Conservation (phyloP, 92 coral and sea anemone genomes). For the Zoanthus sansibaricus region DNA sequence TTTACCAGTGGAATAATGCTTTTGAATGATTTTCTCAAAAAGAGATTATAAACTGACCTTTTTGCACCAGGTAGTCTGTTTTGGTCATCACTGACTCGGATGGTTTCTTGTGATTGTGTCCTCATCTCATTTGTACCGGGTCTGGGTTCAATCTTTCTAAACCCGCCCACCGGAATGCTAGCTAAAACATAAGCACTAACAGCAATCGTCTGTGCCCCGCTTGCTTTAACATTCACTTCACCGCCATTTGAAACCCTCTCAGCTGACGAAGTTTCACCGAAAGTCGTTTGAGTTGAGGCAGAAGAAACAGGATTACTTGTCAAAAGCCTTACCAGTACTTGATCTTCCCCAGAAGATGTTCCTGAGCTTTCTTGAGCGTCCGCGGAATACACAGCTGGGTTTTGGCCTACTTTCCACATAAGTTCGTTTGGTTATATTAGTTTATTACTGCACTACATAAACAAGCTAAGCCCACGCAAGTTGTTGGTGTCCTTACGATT, state of each 20-base stretch:
- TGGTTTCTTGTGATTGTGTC: slow-evolving; percentile 22
- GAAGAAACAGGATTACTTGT: slow-evolving; percentile 17
- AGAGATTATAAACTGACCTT: slow-evolving; percentile 1
- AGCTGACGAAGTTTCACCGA: neutral
- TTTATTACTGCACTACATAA: neutral
- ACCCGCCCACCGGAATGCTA: slow-evolving; percentile 62
- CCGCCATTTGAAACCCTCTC: slow-evolving; percentile 22
- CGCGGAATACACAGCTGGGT: slow-evolving; percentile 15
- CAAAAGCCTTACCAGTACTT: slow-evolving; percentile 33
- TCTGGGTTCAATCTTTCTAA: slow-evolving; percentile 96
- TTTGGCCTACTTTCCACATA: slow-evolving; percentile 38
- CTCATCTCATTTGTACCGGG: slow-evolving; percentile 61
- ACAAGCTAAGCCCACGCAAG: too few species aligned
- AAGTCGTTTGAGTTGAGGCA: neutral
- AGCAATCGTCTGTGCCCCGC: slow-evolving; percentile 25
- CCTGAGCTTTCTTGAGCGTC: slow-evolving; percentile 9
- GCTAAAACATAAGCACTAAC: slow-evolving; percentile 50
- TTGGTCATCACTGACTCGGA: slow-evolving; percentile 38
- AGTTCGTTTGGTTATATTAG: too few species aligned
- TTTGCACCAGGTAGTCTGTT: slow-evolving; percentile 48
- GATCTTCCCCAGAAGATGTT: slow-evolving; percentile 37
- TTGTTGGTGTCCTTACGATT: too few species aligned
- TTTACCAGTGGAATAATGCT: too few species aligned
- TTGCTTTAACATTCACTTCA: slow-evolving; percentile 64
- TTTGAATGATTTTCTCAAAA: too few species aligned